Base-by-base conservation (phyloP, 2,888 invertebrate genomes). In the Charanyca ferruginea region DNA sequence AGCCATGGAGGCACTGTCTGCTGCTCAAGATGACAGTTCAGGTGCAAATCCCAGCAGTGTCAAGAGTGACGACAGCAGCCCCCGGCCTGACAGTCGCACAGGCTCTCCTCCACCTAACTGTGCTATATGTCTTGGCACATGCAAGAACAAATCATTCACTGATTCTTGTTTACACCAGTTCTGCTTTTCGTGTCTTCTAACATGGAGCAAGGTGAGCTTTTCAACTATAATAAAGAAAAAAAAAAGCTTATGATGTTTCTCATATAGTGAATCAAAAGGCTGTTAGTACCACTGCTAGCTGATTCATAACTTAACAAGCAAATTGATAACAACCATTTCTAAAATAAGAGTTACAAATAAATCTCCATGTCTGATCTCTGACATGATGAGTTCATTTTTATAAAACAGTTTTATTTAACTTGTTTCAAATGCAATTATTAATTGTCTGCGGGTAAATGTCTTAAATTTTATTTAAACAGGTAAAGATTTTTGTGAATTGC, bases 81-180 rank as follows among this genome's bases (percentile, higher is more conserved):
- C 94, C 4, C 92, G 89, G 0, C 88, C 89, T 22, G 92, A 90
- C 25, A 87, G 89, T 47, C 91, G 92, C 1, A 69, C 94, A 1
- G 90, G 91, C 11, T 97, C 98, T 28, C 98, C 98, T 1, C 98
- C 98, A 1, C 97, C 98, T 3, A 98, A 98, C 89, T 99, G 99
- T 96, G 98, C 99, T 53, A 99, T 99, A 88, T 99, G 99, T 86
- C 96, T 99, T 66, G 98, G 98, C 23, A 97, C 97, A 77, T 97
- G 98, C 85, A 96, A 97, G 65, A 98, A 99, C 89, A 98, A 98
- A 88, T 98, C 98, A 32, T 98, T 98, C 89, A 98, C 99, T 0
- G 98, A 99, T 89, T 98, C 98, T 55, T 99, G 99, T 89, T 96
- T 98, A 89, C 99, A 99, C 92, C 97, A 98, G 89, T 99, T 99